phyloP scores from a whole-genome alignment of 2,888 invertebrate species.

The Protodeltote pygarga region DNA sequence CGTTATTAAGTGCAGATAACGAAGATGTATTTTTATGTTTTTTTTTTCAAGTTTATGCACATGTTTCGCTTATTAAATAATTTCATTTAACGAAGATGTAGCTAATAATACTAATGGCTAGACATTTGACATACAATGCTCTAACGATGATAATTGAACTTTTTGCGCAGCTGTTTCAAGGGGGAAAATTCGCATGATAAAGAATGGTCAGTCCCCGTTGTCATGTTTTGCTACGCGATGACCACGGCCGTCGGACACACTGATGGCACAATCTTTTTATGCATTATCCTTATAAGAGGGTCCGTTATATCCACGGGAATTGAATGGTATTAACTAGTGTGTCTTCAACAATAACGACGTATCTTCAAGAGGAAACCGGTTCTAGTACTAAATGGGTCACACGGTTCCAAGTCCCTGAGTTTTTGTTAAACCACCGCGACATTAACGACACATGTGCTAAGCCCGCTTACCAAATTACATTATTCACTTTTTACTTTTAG shows the following conservation, averaged over 20 bases:
- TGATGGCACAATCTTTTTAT: slow-evolving; percentile 81
- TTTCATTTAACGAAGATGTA: slow-evolving; percentile 26
- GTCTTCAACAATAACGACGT: slow-evolving; percentile 79
- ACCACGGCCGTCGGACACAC: slow-evolving; percentile 72
- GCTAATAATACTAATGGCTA: slow-evolving; percentile 51
- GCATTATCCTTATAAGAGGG: slow-evolving; percentile 81
- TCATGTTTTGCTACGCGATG: slow-evolving; percentile 75
- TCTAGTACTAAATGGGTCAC: slow-evolving; percentile 85
- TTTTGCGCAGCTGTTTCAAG: slow-evolving; percentile 67
- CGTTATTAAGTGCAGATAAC: slow-evolving; percentile 47
- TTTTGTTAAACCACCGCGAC: slow-evolving; percentile 74
- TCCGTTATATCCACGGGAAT: slow-evolving; percentile 77
- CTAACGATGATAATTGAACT: slow-evolving; percentile 62
- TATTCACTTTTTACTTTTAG: slow-evolving; percentile 24
- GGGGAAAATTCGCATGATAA: slow-evolving; percentile 70
- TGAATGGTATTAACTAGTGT: slow-evolving; percentile 83
- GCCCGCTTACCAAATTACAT: slow-evolving; percentile 39
- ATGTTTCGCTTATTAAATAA: too few relatives aligned
- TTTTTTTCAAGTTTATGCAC: too few relatives aligned
- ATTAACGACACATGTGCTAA: slow-evolving; percentile 52
- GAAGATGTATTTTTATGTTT: slow-evolving; percentile 34
- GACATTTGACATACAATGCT: slow-evolving; percentile 60
- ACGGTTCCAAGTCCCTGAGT: slow-evolving; percentile 81
- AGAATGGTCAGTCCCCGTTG: slow-evolving; percentile 79
- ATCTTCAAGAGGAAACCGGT: slow-evolving; percentile 85